Conservation (phyloP, 2,888 invertebrate species). For the Melanostoma scalare region DNA sequence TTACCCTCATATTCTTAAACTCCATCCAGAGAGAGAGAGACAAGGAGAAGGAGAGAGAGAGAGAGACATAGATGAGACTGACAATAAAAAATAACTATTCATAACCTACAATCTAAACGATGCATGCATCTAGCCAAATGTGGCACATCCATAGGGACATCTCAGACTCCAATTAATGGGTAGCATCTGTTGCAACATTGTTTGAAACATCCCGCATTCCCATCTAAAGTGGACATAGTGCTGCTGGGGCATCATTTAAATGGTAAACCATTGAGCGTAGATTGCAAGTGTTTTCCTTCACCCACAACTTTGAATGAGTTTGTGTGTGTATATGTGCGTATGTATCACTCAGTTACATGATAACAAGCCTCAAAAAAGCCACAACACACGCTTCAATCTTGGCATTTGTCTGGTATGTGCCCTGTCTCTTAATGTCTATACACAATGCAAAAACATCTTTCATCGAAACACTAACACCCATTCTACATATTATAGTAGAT, state of each 20-base stretch:
- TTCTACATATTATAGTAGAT: conserved; percentile 33
- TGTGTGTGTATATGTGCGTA: not conserved
- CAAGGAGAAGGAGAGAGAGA: no score
- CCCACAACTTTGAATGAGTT: not conserved
- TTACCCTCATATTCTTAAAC: no score
- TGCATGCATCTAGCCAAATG: no score
- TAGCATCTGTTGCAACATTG: conserved; percentile 67
- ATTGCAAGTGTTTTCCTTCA: conserved; percentile 45
- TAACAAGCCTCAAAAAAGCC: conserved; percentile 70
- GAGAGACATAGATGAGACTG: no score
- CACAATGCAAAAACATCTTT: conserved; percentile 45
- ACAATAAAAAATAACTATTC: no score
- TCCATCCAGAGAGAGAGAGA: no score
- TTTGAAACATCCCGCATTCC: conserved; percentile 35
- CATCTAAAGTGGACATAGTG: not conserved
- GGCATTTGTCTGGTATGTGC: conserved; percentile 32
- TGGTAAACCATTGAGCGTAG: conserved; percentile 57
- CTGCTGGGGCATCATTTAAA: conserved; percentile 42
- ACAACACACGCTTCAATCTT: conserved; percentile 64
- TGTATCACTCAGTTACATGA: conserved; percentile 24
- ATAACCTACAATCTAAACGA: no score
- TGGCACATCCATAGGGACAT: no score
- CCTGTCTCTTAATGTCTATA: not conserved
- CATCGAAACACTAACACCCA: conserved; percentile 47
- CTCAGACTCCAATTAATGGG: conserved; percentile 33